phyloP scores from a whole-genome alignment of 2,797 vertebrate species.

The Atherinosoma microstoma region DNA sequence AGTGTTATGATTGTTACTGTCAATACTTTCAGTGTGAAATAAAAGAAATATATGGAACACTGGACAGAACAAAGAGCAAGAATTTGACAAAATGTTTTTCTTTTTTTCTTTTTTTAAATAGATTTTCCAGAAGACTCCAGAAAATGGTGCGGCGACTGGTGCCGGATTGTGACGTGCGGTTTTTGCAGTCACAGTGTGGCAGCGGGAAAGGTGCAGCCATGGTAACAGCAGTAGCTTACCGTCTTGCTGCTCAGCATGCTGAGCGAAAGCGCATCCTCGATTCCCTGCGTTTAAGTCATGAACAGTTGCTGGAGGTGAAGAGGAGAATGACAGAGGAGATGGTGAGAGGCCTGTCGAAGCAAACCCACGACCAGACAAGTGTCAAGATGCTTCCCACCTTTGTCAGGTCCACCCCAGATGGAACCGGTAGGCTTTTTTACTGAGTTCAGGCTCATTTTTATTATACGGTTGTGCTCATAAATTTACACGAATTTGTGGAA shows the following conservation, averaged over 20 bases:
- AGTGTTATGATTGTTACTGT: neutral
- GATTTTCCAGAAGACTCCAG: conserved; percentile 91
- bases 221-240: conserved; percentile 95
- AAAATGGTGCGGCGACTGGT: conserved; percentile 92
- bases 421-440: conserved; percentile 86
- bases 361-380: conserved; percentile 80
- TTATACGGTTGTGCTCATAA: no score
- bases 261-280: conserved; percentile 88
- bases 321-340: conserved; percentile 87
- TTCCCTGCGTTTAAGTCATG: conserved; percentile 83
- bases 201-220: conserved; percentile 97
- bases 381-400: conserved; percentile 97
- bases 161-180: conserved; percentile 93
- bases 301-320: conserved; percentile 93
- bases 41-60: no score
- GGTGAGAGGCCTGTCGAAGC: conserved; percentile 84
- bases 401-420: conserved; percentile 91
- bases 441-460: neutral
- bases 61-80: neutral
- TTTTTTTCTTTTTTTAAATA: conserved; percentile 64
- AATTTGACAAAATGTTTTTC: neutral
- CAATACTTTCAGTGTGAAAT: neutral
- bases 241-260: conserved; percentile 88
- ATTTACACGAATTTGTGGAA: no score
- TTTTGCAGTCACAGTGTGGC: conserved; percentile 91